phyloP scores from a whole-genome alignment of 2,113 vertebrate species.

The Todiramphus chloris region DNA sequence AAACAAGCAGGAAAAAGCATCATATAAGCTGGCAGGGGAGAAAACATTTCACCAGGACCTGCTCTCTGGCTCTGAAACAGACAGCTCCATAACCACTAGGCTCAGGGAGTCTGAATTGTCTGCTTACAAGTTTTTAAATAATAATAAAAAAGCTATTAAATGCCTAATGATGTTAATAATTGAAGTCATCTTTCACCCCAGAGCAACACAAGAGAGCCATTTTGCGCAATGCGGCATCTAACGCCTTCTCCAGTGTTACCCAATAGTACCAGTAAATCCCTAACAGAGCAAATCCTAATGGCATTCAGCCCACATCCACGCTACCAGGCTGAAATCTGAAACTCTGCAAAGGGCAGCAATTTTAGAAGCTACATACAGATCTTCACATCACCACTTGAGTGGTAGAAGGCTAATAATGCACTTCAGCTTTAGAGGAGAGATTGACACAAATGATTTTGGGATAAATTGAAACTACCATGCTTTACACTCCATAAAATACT shows the following conservation, averaged over 20 bases:
- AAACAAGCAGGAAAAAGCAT: not conserved
- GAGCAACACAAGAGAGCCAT: not conserved
- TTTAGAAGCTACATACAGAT: slow-evolving; percentile 24
- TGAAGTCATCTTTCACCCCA: slow-evolving; percentile 26
- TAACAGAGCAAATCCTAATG: slow-evolving; percentile 3
- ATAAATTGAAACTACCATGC: not conserved
- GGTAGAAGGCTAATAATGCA: not conserved
- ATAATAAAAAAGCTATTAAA: not conserved
- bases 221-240: not conserved
- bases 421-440: not conserved
- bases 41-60: not conserved
- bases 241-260: not conserved
- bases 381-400: not conserved
- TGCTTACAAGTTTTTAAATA: not conserved
- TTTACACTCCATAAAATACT: not conserved
- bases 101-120: not conserved
- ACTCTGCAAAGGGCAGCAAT: not conserved
- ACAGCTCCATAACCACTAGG: not conserved
- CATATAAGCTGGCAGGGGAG: not conserved
- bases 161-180: not conserved
- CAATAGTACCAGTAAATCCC: slow-evolving; percentile 60
- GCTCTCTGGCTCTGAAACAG: not conserved
- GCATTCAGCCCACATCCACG: slow-evolving; percentile 1
- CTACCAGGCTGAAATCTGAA: slow-evolving; percentile 32
- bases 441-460: not conserved